Evolutionary conservation across 2,797 vertebrate genomes (phyloP).

Genomic region (Gymnothorax reevesii): DNA sequence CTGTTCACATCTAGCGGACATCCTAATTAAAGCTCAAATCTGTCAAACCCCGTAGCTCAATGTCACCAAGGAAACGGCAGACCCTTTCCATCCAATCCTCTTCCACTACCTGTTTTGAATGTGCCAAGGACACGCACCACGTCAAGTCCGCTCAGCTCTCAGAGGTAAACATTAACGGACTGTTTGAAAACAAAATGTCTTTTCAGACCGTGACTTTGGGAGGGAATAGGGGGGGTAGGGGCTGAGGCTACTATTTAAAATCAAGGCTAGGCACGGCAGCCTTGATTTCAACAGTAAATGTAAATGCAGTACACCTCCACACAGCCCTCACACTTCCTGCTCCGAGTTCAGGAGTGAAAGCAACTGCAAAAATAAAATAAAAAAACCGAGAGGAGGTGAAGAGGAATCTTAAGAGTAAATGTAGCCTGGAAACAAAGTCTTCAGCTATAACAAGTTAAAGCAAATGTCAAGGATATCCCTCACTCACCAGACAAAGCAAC

Average conservation of each 20-base stretch:
- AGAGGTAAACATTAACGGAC: slow-evolving; percentile 59
- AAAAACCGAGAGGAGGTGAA: slow-evolving; percentile 20
- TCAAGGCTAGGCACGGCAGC: neutral
- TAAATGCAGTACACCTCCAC: slow-evolving; percentile 47
- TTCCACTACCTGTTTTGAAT: slow-evolving; percentile 69
- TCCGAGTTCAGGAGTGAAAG: slow-evolving; percentile 35
- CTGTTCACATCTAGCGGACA: slow-evolving; percentile 59
- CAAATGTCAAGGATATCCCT: slow-evolving; percentile 33
- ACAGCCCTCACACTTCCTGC: slow-evolving; percentile 43
- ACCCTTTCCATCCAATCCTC: slow-evolving; percentile 59
- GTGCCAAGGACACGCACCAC: slow-evolving; percentile 71
- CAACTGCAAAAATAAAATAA: slow-evolving; percentile 36
- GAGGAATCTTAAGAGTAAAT: slow-evolving; percentile 24
- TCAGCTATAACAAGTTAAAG: slow-evolving; percentile 29
- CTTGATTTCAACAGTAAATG: slow-evolving; percentile 60
- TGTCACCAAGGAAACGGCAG: neutral
- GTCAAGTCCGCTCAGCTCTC: slow-evolving; percentile 65
- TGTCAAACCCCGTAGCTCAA: slow-evolving; percentile 38
- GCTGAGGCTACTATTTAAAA: neutral
- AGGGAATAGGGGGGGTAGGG: slow-evolving; percentile 35
- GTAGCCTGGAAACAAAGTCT: slow-evolving; percentile 34
- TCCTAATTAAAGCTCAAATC: slow-evolving; percentile 66
- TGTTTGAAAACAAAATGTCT: slow-evolving; percentile 63
- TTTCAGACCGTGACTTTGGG: slow-evolving; percentile 55
- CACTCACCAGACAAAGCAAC: slow-evolving; percentile 26